phyloP scores from a whole-genome alignment of 64 coral and sea anemone species.

The Dendronephthya gigantea region DNA sequence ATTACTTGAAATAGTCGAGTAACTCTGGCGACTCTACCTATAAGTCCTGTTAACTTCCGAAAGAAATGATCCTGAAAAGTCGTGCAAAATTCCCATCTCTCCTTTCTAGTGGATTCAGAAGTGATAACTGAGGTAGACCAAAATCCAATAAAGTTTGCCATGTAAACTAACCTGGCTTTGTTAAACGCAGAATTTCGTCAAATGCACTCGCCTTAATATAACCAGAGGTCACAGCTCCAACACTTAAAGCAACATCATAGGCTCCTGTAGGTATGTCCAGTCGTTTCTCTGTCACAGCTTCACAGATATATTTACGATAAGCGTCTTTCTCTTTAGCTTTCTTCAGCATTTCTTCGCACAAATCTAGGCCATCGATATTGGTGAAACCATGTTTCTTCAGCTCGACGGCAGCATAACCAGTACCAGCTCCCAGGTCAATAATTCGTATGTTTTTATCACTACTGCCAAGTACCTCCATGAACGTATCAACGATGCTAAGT shows the following conservation, averaged over 20 bases:
- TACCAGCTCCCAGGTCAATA: constrained; percentile 79
- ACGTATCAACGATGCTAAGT: background rate
- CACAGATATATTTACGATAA: constrained; percentile 48
- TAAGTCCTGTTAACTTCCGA: too few relatives aligned
- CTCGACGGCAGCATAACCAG: constrained; percentile 51
- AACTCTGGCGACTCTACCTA: too few relatives aligned
- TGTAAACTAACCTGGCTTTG: constrained; percentile 41
- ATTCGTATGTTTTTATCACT: constrained; percentile 29
- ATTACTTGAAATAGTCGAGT: too few relatives aligned
- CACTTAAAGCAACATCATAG: constrained; percentile 61
- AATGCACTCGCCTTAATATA: constrained; percentile 74
- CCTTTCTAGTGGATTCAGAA: background rate
- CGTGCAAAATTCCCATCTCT: background rate
- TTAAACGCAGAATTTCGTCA: constrained; percentile 84
- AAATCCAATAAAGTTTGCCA: too few relatives aligned
- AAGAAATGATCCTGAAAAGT: too few relatives aligned
- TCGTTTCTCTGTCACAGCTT: constrained; percentile 30
- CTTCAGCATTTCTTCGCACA: constrained; percentile 38
- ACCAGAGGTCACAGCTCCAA: constrained; percentile 63
- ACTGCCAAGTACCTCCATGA: background rate
- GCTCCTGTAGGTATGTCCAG: constrained; percentile 31
- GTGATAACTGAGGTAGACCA: background rate
- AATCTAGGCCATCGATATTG: constrained; percentile 68
- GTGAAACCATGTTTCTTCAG: constrained; percentile 48
- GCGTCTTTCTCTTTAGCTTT: constrained; percentile 60